These are phyloP conservation scores for Entelurus aequoreus DNA, from an alignment of 2,113 vertebrate genomes.

Conservation along the genomic window DNA sequence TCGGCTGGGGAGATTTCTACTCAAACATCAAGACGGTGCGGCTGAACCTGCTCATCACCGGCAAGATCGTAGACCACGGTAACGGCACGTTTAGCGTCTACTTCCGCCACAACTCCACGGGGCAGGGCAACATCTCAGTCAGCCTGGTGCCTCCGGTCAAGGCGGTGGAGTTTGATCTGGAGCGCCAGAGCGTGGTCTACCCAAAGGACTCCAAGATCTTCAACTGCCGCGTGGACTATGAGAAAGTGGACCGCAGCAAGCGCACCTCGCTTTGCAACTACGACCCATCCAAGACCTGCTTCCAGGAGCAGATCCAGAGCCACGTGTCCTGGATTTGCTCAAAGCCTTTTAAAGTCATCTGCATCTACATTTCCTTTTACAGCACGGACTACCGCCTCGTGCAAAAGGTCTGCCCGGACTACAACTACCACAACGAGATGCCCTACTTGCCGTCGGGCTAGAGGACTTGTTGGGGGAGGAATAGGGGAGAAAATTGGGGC, in stretches of 20 bases:
- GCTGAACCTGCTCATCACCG: conserved; percentile 92
- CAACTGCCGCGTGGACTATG: conserved; percentile 94
- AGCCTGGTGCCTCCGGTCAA: conserved; percentile 93
- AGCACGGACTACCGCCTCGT: conserved; percentile 95
- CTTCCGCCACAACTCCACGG: conserved; percentile 95
- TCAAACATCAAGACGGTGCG: conserved; percentile 99
- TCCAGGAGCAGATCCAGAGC: conserved; percentile 91
- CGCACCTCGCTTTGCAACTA: conserved; percentile 91
- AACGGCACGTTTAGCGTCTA: conserved; percentile 96
- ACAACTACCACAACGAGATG: conserved; percentile 88
- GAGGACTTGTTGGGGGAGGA: conserved; percentile 23
- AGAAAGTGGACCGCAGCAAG: conserved; percentile 91
- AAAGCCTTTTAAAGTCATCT: conserved; percentile 93
- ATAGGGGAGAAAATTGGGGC: conserved; percentile 10
- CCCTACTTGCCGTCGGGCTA: conserved; percentile 92
- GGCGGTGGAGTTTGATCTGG: conserved; percentile 91
- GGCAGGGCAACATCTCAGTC: conserved; percentile 94
- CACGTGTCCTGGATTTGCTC: conserved; percentile 96
- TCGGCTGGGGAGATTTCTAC: conserved; percentile 98
- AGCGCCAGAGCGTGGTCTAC: conserved; percentile 94
- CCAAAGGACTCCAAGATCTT: conserved; percentile 98
- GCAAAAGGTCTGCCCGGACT: conserved; percentile 97
- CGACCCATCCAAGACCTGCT: conserved; percentile 93
- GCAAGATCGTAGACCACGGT: conserved; percentile 96
- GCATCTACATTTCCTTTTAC: conserved; percentile 97